Evolutionary conservation across 2,888 invertebrate species (phyloP), one percentile per base, ranked within the genome.

Genomic region (Bellardia pandia): DNA sequence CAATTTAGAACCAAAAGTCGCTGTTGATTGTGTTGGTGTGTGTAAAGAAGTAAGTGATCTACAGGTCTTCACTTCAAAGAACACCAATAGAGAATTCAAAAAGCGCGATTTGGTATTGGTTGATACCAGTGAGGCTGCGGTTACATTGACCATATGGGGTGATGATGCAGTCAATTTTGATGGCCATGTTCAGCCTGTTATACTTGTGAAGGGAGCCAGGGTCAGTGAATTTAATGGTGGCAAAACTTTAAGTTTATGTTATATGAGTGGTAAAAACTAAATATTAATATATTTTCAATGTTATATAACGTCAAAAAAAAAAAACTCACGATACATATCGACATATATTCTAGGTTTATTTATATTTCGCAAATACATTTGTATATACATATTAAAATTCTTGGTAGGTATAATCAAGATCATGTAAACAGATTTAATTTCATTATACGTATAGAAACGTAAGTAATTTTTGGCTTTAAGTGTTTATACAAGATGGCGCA

Each of bases 121-220:
- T 0, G 99, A 99, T 93, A 95, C 96, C 86, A 96, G 97, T 16
- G 96, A 96, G 79, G 95, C 96, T 56, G 96, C 96, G 86, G 96
- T 98, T 33, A 94, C 94, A n/a, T 92, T 99, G 4, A 98, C 99
- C 0, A 93, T 99, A 0, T 99, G 99, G 99, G 98, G 98, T 3
- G 95, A 94, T 48, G 96, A 97, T 91, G 99, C 99, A 0, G 97
- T 97, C 91, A 96, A 95, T 82, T 99, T 99, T 92, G 96, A 97
- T 90, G 96, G 95, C 0, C 94, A 94, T 75, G 94, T 95, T 6
- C 96, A 97, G 91, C 98, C 98, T 2, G 96, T 99, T 0, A 92
- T 99, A 48, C 96, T 97, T 23, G 95, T 97, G 1, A 99, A 99
- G 94, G 96, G 97, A 4, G 98, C 96, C 0, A 95, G 96, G 37